Evolutionary conservation across 1,140 invertebrate species (phyloP), one percentile per base, ranked within the genome.

Genomic region (Bombus confusus): DNA sequence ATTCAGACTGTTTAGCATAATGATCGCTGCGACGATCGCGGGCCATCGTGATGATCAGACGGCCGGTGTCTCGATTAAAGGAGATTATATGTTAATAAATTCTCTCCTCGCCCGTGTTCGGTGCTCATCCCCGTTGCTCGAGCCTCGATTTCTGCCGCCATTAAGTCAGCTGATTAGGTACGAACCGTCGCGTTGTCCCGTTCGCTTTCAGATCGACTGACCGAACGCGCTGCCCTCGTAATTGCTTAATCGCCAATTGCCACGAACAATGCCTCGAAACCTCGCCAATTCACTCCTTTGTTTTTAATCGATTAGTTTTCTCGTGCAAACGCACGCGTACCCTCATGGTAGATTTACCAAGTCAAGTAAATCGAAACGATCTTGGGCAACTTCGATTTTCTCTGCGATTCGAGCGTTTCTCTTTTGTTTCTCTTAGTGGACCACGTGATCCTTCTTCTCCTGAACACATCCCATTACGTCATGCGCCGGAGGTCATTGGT

Each of bases 71-170:
- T 86, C 80, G 80, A 86, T 86, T 86, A 84, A 78, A 83, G 81
- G 52, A 83, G 81, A 86, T 86, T 83, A 86, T 84, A 83, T 83
- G 85, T 72, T 86, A 86, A 86, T 86, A 80, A 86, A 86, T 82
- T 82, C 84, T 81, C 47, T 47, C 59, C 59, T 25, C n/a, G 28
- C 15, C 10, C 39, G n/a, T 31, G 22, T 34, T 31, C 72, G 34
- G 77, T n/a, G 62, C 39, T 69, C 76, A 34, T 62, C 77, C n/a
- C 57, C 3, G 6, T 57, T 62, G 59, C 52, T 66, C 59, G 52
- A 34, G 52, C 39, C 59, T 37, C 72, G 59, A 62, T 83, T 86
- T 84, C 74, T 86, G 81, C 68, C 81, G 68, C 68, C 85, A 83
- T 86, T 86, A 86, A 83, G 66, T 83, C 85, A 83, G 62, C 74